Conservation (phyloP, 2,888 invertebrate species). For the Mesorhabditis spiculigera region DNA sequence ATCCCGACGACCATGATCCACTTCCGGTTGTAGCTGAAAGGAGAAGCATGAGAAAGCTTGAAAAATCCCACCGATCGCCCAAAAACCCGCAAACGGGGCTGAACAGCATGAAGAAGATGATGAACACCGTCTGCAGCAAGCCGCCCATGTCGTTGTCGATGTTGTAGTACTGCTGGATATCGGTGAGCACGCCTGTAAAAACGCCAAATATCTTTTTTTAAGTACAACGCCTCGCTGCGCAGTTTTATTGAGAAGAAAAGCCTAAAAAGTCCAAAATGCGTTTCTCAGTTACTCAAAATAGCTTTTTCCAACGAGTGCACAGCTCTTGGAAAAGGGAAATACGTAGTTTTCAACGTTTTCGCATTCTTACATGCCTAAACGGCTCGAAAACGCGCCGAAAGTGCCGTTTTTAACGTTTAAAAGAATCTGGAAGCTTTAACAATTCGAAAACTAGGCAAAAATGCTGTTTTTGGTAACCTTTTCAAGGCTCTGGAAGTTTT, state of each 20-base stretch:
- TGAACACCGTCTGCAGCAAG: constrained; percentile 87
- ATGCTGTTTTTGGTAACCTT: too few species aligned
- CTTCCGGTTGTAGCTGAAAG: constrained; percentile 74
- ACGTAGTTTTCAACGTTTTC: neutral
- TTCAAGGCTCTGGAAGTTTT: too few species aligned
- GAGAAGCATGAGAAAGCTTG: neutral
- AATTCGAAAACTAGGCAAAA: too few species aligned
- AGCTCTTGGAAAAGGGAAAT: too few species aligned
- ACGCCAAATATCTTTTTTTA: too few species aligned
- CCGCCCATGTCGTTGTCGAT: constrained; percentile 80
- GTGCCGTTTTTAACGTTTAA: too few species aligned
- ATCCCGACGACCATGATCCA: constrained; percentile 88
- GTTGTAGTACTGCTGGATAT: constrained; percentile 73
- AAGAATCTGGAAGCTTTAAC: too few species aligned
- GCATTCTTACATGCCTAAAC: neutral
- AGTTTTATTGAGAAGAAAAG: neutral
- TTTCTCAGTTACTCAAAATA: too few species aligned
- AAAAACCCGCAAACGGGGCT: constrained; percentile 96
- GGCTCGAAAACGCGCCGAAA: too few species aligned
- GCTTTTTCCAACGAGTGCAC: too few species aligned
- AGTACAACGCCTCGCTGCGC: too few species aligned
- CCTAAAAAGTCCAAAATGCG: too few species aligned
- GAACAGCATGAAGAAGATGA: constrained; percentile 92
- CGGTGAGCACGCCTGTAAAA: constrained; percentile 75
- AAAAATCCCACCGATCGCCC: constrained; percentile 74